phyloP scores from a whole-genome alignment of 2,888 invertebrate genomes.

The Dorcus hopei region DNA sequence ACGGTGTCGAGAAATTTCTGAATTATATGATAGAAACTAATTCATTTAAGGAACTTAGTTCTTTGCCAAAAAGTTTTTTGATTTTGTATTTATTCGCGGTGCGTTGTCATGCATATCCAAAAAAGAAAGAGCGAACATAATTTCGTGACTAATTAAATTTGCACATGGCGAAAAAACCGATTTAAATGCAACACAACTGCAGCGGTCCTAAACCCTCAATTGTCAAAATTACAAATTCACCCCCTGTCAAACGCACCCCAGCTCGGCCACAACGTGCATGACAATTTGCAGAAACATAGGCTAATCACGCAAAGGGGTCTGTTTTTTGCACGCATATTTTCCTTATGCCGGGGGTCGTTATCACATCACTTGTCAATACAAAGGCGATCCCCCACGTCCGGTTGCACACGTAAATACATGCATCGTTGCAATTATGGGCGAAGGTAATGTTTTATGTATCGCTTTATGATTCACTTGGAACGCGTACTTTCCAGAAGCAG shows the following conservation, averaged over 20 bases:
- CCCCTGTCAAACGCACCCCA: slow-evolving; percentile 19
- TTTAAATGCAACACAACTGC: neutral
- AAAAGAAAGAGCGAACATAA: neutral
- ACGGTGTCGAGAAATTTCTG: no score
- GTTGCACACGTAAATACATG: neutral
- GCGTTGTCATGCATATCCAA: no score
- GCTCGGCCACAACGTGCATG: slow-evolving; percentile 27
- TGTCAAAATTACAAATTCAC: slow-evolving; percentile 27
- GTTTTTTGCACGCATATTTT: slow-evolving; percentile 23
- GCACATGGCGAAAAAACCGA: neutral
- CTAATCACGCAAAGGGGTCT: slow-evolving; percentile 28
- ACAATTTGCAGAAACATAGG: slow-evolving; percentile 30
- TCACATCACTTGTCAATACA: slow-evolving; percentile 23
- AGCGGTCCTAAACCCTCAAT: slow-evolving; percentile 8
- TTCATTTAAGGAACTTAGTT: no score
- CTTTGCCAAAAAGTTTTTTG: no score
- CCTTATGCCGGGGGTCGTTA: slow-evolving; percentile 10
- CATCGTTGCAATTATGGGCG: neutral
- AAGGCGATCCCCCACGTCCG: slow-evolving; percentile 13
- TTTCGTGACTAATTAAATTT: neutral
- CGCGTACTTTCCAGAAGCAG: no score
- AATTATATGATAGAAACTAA: no score
- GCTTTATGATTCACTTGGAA: no score
- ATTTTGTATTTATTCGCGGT: no score
- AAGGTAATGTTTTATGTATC: no score